A percentile compares a stretch with the other conserved stretches of the same genome.
These are phyloP conservation scores for Xenus cinereus DNA, from an alignment of 2,113 vertebrate genomes.

Conservation along the genomic window DNA sequence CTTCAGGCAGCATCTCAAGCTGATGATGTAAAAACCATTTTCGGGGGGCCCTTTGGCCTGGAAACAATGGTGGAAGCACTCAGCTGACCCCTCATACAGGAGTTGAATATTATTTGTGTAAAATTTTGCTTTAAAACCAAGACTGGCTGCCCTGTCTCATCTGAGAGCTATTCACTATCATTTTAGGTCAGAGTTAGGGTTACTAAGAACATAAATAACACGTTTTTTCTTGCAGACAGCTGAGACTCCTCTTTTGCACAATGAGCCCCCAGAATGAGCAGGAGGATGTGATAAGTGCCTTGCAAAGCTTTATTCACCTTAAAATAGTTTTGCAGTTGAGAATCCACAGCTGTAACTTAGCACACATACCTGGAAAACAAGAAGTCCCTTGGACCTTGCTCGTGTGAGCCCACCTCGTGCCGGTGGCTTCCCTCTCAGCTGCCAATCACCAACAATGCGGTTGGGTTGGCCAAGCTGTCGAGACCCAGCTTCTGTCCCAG, in stretches of 20 bases:
- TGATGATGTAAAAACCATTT: neutral
- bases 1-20: neutral
- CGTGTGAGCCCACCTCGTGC: accelerated
- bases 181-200: neutral
- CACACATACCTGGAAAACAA: accelerated
- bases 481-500: neutral
- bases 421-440: neutral
- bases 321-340: neutral
- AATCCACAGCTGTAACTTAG: neutral
- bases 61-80: neutral
- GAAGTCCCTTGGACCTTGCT: accelerated
- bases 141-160: neutral
- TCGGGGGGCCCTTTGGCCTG: neutral
- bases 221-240: neutral
- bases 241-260: neutral
- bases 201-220: neutral
- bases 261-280: neutral
- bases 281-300: neutral
- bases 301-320: neutral
- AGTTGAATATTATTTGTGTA: neutral
- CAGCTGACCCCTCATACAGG: neutral
- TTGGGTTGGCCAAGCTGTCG: neutral
- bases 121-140: neutral
- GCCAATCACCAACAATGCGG: neutral
- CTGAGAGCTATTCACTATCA: neutral